phyloP scores from a whole-genome alignment of 2,113 vertebrate genomes.

The Carlito syrichta region DNA sequence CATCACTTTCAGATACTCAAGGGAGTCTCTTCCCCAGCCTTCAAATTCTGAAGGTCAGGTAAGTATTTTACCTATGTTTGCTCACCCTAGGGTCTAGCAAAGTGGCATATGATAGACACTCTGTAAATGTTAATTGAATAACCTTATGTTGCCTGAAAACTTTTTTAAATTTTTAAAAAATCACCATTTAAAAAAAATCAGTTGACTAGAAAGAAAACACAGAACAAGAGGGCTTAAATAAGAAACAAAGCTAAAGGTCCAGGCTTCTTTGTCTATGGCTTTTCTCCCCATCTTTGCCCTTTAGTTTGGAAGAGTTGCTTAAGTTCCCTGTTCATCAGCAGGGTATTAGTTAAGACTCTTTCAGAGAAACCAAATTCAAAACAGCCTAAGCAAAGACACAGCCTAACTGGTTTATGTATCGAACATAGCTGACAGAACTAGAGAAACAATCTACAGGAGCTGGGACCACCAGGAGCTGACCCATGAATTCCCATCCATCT shows the following conservation, averaged over 20 bases:
- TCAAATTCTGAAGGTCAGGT: not conserved
- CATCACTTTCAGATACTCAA: not conserved
- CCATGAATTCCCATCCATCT: not conserved
- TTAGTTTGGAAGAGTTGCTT: not conserved
- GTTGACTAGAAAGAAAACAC: not conserved
- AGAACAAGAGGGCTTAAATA: not conserved
- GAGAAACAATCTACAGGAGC: not conserved
- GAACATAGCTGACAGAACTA: not conserved
- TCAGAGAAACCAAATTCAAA: not conserved
- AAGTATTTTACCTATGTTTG: not conserved
- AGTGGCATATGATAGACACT: not conserved
- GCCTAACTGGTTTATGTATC: not conserved
- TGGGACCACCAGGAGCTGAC: not conserved
- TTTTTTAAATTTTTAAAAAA: too few species aligned
- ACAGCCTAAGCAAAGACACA: not conserved
- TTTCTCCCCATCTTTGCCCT: not conserved
- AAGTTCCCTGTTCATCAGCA: not conserved
- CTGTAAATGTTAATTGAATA: not conserved
- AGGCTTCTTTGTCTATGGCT: not conserved
- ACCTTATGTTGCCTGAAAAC: not conserved
- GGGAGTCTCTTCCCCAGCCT: not conserved
- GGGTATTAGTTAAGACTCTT: not conserved
- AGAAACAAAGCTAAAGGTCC: not conserved
- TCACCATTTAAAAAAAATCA: constrained; percentile 13
- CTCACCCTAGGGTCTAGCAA: not conserved